Base-by-base conservation (phyloP, 2,797 vertebrate genomes). In the Lagocephalus sceleratus region DNA sequence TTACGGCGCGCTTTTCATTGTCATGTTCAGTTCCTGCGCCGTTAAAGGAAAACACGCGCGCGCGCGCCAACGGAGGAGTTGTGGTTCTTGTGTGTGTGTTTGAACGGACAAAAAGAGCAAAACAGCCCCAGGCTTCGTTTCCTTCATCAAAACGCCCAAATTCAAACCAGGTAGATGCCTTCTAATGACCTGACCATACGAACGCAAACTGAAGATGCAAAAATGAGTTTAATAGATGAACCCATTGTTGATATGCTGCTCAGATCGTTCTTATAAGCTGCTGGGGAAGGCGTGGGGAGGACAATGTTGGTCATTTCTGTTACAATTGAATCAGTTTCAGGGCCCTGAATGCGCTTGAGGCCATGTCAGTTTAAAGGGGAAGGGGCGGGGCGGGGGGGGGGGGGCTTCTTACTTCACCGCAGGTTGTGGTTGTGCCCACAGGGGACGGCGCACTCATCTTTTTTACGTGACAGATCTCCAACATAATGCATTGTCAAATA, bases 401-500 rank as follows among this genome's bases (percentile, higher is more conserved):
- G 64, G 41, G 64, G 68, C 70, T 73, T 59, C 65, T 79, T 66
- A 55, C 71, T 44, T 70, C 67, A 66, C 68, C 42, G 64, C 72
- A 60, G 62, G 61, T 72, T 70, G 76, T 84, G 81, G 87, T 86
- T 86, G 67, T 64, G 71, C 70, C 75, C 79, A 50, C 82, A 38
- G 75, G 83, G 81, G 81, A 73, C 61, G 78, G 41, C 35, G 60
- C 21, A 47, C 75, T 83, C 79, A 85, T 88, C 78, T 74, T 79
- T 77, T 32, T 82, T 85, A 78, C 76, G 58, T 90, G 90, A 89
- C 85, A 81, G 87, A 84, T 87, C 88, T 91, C 90, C 87, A 89
- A 90, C 89, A 86, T 84, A 87, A 89, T 83, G 85, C 87, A 87
- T 88, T 91, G 87, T 89, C 88, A 86, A 91, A 94, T 91, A 85